These are phyloP conservation scores for Ethmia dodecea DNA, from an alignment of 2,888 invertebrate genomes.

Conservation along the genomic window DNA sequence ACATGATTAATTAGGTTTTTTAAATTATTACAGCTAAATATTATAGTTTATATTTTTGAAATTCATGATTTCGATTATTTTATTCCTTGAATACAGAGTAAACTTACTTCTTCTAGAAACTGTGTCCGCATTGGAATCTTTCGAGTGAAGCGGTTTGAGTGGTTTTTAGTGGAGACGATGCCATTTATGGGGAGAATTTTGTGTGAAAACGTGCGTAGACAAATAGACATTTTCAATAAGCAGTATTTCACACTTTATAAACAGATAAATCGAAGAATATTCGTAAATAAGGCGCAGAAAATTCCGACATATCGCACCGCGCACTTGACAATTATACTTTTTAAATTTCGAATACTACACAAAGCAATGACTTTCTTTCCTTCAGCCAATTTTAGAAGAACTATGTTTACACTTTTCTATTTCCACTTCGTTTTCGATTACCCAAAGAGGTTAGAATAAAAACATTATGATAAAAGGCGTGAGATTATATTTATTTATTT, in stretches of 20 bases:
- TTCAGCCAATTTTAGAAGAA: neutral
- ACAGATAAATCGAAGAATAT: constrained; percentile 31
- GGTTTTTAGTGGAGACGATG: constrained; percentile 72
- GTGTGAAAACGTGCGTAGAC: constrained; percentile 74
- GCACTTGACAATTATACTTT: constrained; percentile 18
- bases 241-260: constrained; percentile 26
- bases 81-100: too few relatives aligned
- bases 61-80: too few relatives aligned
- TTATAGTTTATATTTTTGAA: too few relatives aligned
- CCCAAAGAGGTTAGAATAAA: neutral
- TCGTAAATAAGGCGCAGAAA: constrained; percentile 44
- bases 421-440: neutral
- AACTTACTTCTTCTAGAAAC: constrained; percentile 75
- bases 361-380: neutral
- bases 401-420: neutral
- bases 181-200: constrained; percentile 74
- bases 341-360: constrained; percentile 22
- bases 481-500: too few relatives aligned
- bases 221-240: constrained; percentile 73
- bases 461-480: neutral
- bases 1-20: too few relatives aligned
- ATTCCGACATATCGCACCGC: constrained; percentile 37
- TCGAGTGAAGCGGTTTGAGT: constrained; percentile 68
- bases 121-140: constrained; percentile 65
- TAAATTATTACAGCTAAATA: too few relatives aligned